These are phyloP conservation scores for Lindbergichthys nudifrons DNA, from an alignment of 2,797 vertebrate genomes.

Conservation along the genomic window DNA sequence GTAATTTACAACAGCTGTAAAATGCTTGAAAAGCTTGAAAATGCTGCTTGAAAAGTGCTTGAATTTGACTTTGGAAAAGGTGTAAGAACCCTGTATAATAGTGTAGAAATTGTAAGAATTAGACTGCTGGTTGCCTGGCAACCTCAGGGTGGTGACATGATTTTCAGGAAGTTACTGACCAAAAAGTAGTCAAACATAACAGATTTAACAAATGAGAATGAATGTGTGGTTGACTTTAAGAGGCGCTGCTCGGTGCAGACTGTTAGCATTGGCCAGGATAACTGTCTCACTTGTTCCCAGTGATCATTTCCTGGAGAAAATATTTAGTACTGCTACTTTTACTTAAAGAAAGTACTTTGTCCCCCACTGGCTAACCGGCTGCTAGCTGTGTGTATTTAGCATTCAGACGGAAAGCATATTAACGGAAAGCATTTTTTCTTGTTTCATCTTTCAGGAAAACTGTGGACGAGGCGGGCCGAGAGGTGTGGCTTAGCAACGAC, in stretches of 20 bases:
- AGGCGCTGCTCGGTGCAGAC: neutral
- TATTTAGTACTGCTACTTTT: too few species aligned
- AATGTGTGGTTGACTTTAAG: neutral
- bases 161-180: neutral
- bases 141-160: neutral
- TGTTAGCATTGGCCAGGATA: neutral
- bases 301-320: too few species aligned
- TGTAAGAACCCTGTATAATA: too few species aligned
- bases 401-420: too few species aligned
- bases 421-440: neutral
- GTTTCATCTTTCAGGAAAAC: slow-evolving; percentile 79
- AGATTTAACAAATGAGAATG: too few species aligned
- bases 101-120: too few species aligned
- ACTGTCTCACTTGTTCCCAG: neutral
- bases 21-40: too few species aligned
- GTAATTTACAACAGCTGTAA: too few species aligned
- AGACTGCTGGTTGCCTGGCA: neutral
- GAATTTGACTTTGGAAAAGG: too few species aligned
- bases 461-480: slow-evolving; percentile 83
- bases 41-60: too few species aligned
- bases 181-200: neutral
- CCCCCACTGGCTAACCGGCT: neutral
- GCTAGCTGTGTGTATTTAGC: neutral
- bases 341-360: too few species aligned
- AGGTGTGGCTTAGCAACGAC: slow-evolving; percentile 89